Evolutionary conservation across 2,797 vertebrate species (phyloP), one percentile per base, ranked within the genome.

Genomic region (Microcaecilia unicolor): DNA sequence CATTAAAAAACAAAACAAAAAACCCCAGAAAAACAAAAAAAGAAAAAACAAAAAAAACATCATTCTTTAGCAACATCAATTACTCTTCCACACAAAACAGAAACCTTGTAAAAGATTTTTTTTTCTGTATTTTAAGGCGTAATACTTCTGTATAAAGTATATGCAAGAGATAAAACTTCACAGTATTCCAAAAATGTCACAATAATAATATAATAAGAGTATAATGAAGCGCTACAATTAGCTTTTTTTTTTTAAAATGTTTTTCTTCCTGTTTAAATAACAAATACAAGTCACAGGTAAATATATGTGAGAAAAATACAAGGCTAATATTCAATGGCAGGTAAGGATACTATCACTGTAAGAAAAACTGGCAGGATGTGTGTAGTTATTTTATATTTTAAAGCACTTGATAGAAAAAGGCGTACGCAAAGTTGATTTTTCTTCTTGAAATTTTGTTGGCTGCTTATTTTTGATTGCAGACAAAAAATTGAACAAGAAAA

Each of bases 101-200:
- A 85, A 84, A 85, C 80, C 80, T 85, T 85, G 83, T 84, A 85
- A 85, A 85, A 85, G 51, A 86, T 89, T 96, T 96, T 83, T 85
- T 85, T 84, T 92, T 90, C 88, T 96, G 92, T 94, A 90, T 91
- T 98, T 97, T 98, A 98, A 98, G 95, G 95, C 95, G 96, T 98
- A 98, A 98, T 98, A 98, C 93, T 98, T 98, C 93, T 83, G 93
- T 98, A 98, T 98, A 98, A 98, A 98, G 95, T 98, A 98, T 98
- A 98, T 98, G 93, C 95, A 98, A 97, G 81, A 85, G 94, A 98
- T 98, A 98, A 98, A 93, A 97, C 93, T 98, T 98, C 95, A 98
- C 93, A 98, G 95, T 98, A 98, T 98, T 97, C 93, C 91, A 96
- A 98, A 88, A 98, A 97, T 96, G 93, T 98, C 93, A 98, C 95